Percentiles rank a stretch among this genome's conserved stretches.
These are phyloP conservation scores for Silurus aristotelis DNA, from an alignment of 2,797 vertebrate genomes.

Conservation along the genomic window DNA sequence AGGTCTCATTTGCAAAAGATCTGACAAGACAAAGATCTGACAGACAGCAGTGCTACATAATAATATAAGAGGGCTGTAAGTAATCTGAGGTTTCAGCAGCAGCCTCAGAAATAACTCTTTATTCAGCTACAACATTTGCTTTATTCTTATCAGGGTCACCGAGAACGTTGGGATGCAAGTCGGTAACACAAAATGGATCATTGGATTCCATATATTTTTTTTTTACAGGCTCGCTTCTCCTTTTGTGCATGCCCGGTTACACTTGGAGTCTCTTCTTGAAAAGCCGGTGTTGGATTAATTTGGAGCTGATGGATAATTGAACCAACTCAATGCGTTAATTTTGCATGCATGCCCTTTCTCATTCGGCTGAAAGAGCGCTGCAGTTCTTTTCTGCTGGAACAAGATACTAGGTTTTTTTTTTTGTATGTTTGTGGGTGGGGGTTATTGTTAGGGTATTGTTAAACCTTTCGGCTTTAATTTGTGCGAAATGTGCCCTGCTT, in stretches of 20 bases:
- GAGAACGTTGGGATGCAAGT: neutral
- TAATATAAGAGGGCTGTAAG: neutral
- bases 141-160: neutral
- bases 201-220: neutral
- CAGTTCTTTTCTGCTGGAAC: slow-evolving; percentile 13
- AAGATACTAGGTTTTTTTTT: neutral
- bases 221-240: neutral
- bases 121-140: neutral
- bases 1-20: neutral
- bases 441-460: no score
- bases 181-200: neutral
- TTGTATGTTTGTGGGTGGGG: no score
- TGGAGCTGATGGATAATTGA: slow-evolving; percentile 46
- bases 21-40: neutral
- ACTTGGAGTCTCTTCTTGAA: slow-evolving; percentile 17
- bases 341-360: slow-evolving; percentile 27
- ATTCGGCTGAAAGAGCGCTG: slow-evolving; percentile 7
- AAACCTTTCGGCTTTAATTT: neutral
- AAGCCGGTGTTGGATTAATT: slow-evolving; percentile 49
- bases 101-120: neutral
- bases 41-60: neutral
- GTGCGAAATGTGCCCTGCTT: neutral
- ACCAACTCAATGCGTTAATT: slow-evolving; percentile 49
- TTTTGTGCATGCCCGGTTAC: neutral
- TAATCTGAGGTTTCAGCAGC: neutral